phyloP scores from a whole-genome alignment of 2,888 invertebrate genomes.

The Arrhopalites spinosus region DNA sequence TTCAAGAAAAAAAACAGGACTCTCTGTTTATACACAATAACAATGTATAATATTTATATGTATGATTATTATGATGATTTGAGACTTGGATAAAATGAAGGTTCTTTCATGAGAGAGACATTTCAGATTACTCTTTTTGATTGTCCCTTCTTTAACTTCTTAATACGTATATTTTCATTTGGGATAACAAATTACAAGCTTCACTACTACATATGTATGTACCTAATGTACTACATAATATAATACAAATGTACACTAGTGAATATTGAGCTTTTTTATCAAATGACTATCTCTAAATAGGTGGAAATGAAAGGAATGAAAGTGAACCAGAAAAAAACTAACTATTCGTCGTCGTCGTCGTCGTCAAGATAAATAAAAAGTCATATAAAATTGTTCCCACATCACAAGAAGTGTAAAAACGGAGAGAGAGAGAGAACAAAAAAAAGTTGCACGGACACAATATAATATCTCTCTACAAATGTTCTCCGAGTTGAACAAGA shows the following conservation, averaged over 20 bases:
- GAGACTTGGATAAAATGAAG: background rate
- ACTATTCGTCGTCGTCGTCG: background rate
- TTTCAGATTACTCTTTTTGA: conserved; percentile 1
- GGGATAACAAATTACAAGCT: conserved; percentile 26
- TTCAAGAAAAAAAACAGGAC: too few relatives aligned
- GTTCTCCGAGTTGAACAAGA: conserved; percentile 28
- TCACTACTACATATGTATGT: too few relatives aligned
- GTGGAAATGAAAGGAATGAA: conserved; percentile 21
- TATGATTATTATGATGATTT: background rate
- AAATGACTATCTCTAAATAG: background rate
- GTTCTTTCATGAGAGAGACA: conserved; percentile 4
- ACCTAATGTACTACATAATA: conserved; percentile 1
- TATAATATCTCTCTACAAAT: conserved; percentile 27
- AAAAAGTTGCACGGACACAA: conserved; percentile 19
- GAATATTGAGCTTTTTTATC: background rate
- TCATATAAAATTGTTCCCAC: conserved; percentile 27
- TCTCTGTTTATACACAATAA: too few relatives aligned
- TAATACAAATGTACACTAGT: background rate
- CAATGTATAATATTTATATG: too few relatives aligned
- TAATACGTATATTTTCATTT: conserved; percentile 17
- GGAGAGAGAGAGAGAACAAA: background rate
- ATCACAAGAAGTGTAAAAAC: conserved; percentile 30
- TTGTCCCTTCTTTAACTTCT: background rate
- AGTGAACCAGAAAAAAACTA: conserved; percentile 36
- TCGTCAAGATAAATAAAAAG: conserved; percentile 29